Evolutionary conservation across 2,113 vertebrate genomes (phyloP), one percentile per base, ranked within the genome.

Genomic region (Chunga burmeisteri): DNA sequence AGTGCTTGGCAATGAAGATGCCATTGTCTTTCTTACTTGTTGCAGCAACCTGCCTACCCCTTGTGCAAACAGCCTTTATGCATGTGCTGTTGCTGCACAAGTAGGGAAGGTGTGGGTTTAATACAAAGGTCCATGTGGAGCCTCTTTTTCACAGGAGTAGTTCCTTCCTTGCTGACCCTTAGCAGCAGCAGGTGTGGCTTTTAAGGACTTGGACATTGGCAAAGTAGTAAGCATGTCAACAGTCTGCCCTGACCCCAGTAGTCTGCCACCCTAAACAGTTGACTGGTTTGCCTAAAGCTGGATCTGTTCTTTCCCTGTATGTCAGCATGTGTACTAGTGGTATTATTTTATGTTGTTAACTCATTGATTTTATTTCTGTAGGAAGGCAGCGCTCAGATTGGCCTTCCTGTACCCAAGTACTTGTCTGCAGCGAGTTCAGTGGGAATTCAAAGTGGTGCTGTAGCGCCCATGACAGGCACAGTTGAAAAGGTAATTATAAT

Each of bases 391-490:
- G 84, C 98, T 27, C 97, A 99, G 97, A 88, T 99, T 85, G 98
- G 95, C 11, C 96, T 99, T 38, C 99, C 99, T 2, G 97, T 99
- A 59, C 99, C 99, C 25, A 99, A 99, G 91, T 98, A 99, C 93
- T 97, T 99, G 91, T 98, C 98, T 32, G 98, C 97, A 21, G 95
- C 97, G 81, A 98, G 98, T 65, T 97, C 98, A 12, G 94, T 96
- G 10, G 98, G 96, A 47, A 78, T 94, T 27, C 99, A 98, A 46
- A 98, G 98, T 6, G 98, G 98, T 29, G 97, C 99, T 5, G 84
- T 99, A 61, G 99, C 99, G 0, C 99, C 99, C 52, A 99, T 99
- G 99, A 99, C 99, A 2, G 99, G 99, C 91, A 99, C 99, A 49
- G 98, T 99, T 78, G 99, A 99, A 97, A 99, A 99, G 99, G 99